Evolutionary conservation across 1,140 invertebrate species (phyloP), one percentile per base, ranked within the genome.

Genomic region (Drosophila albomicans): DNA sequence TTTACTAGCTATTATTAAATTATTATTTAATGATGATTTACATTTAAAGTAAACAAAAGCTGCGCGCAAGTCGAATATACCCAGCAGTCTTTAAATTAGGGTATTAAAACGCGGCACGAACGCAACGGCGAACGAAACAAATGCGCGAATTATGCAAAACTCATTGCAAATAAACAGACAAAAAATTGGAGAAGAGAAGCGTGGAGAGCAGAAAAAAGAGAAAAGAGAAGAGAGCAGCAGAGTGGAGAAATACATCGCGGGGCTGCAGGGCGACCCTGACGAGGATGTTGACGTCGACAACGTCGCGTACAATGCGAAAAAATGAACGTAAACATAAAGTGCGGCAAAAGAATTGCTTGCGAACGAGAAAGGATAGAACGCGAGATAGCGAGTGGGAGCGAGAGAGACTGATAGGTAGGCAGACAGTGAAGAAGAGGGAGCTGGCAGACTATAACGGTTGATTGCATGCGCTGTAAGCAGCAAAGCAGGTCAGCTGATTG

Each of bases 81-180:
- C 51, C 68, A 1, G 10, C 11, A 6, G 5, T 1, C 16, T 20
- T 1, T 25, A 3, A 1, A 15, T 4, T 45, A 62, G 57, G 57
- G 64, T 68, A 73, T 67, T 16, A 45, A 73, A 78, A 75, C 51
- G 51, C 63, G 76, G 67, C 63, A 71, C 66, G 67, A 71, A 75
- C 66, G 59, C 58, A 59, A 28, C 61, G 56, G 15, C 41, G 52
- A 62, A 78, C 85, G 81, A 85, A 89, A 85, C 85, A 88, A 88
- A 88, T 88, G 85, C 85, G 85, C 81, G 81, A 88, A 88, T 88
- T 88, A 88, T 88, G 85, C 85, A 88, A 89, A 88, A 85, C 85
- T 88, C 85, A 88, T 81, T 84, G 85, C 77, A 87, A 87, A 87
- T 88, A 88, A 88, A 88, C 85, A 88, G 62, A 81, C 64, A 73